phyloP scores from a whole-genome alignment of 1,140 invertebrate genomes.

The Nomia melanderi region DNA sequence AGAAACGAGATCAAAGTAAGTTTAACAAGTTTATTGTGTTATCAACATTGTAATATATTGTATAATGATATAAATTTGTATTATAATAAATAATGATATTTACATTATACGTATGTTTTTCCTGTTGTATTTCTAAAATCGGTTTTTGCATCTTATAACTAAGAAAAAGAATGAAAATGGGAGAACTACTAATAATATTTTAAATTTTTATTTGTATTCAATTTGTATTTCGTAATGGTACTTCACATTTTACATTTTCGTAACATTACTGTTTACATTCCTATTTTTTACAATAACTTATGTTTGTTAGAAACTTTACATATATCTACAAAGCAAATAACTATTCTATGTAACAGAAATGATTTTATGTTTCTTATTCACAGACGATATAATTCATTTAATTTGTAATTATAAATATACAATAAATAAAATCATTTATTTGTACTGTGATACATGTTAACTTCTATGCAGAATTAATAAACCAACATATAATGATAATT shows the following conservation, averaged over 20 bases:
- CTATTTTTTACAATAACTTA: constrained; percentile 51
- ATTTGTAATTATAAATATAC: constrained; percentile 26
- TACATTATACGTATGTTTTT: background rate
- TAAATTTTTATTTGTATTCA: constrained; percentile 48
- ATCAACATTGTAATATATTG: background rate
- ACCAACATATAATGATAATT: constrained; percentile 5
- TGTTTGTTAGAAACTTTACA: constrained; percentile 37
- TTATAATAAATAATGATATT: constrained; percentile 4
- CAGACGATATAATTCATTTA: constrained; percentile 15
- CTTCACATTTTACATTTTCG: constrained; percentile 21
- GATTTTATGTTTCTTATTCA: constrained; percentile 28
- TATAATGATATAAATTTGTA: constrained; percentile 7
- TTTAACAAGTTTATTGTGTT: background rate
- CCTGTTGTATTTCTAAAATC: background rate
- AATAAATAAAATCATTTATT: constrained; percentile 28
- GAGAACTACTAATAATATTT: background rate
- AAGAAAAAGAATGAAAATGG: constrained; percentile 19
- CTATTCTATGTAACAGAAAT: constrained; percentile 44
- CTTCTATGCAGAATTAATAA: background rate
- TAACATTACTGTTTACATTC: constrained; percentile 14
- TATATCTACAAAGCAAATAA: constrained; percentile 55
- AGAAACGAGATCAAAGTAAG: background rate
- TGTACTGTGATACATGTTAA: constrained; percentile 25
- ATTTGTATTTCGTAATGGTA: constrained; percentile 41
- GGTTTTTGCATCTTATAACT: no score